Percentiles rank a stretch among this genome's conserved stretches.
These are phyloP conservation scores for Uloborus plumipes DNA, from an alignment of 2,888 invertebrate species.

Conservation along the genomic window DNA sequence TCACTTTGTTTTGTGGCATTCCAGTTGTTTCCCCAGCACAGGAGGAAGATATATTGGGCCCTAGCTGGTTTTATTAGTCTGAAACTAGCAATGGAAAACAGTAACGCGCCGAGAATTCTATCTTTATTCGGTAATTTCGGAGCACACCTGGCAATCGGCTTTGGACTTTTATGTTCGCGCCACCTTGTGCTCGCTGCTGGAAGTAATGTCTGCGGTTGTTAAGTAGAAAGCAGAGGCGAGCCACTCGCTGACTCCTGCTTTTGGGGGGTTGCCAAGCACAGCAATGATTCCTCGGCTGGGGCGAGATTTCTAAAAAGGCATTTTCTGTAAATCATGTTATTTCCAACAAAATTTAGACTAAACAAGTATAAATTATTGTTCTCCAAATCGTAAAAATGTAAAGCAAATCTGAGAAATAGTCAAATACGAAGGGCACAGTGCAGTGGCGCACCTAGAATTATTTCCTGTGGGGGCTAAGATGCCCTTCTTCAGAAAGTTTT, in stretches of 20 bases:
- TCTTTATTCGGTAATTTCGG: conserved; percentile 62
- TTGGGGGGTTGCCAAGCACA: conserved; percentile 21
- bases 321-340: too few relatives aligned
- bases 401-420: too few relatives aligned
- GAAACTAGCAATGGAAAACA: conserved; percentile 60
- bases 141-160: conserved; percentile 62
- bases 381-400: too few relatives aligned
- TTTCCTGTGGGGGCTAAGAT: too few relatives aligned
- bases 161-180: conserved; percentile 63
- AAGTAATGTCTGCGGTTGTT: conserved; percentile 64
- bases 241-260: conserved; percentile 48
- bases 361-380: too few relatives aligned
- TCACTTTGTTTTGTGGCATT: conserved; percentile 63
- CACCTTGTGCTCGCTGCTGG: conserved; percentile 61
- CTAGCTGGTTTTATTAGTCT: conserved; percentile 62
- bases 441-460: too few relatives aligned
- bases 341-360: too few relatives aligned
- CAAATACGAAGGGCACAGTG: too few relatives aligned
- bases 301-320: conserved; percentile 13
- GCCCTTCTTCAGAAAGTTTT: too few relatives aligned
- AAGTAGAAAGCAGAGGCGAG: conserved; percentile 63
- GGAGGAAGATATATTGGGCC: conserved; percentile 52
- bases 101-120: conserved; percentile 64
- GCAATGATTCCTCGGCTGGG: conserved; percentile 2
- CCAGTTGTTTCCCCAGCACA: conserved; percentile 48